phyloP scores from a whole-genome alignment of 2,888 invertebrate species.

The Synergus umbraculus region DNA sequence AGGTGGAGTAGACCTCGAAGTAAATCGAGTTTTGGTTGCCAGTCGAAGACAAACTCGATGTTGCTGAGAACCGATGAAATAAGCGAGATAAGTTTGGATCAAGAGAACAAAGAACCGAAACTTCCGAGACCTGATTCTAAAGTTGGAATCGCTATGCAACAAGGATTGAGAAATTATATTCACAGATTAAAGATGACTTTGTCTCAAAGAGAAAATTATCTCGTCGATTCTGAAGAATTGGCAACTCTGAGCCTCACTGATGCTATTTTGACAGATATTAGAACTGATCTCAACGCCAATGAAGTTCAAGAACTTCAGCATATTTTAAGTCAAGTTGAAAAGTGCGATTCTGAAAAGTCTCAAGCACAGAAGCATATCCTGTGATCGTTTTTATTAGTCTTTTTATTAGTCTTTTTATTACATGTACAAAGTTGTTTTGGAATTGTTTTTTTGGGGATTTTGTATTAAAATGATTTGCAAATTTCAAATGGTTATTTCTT shows the following conservation, averaged over 20 bases:
- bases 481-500: background rate
- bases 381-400: background rate
- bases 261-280: slow-evolving; percentile 59
- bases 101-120: slow-evolving; percentile 44
- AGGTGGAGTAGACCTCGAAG: slow-evolving; percentile 1
- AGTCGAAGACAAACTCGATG: slow-evolving; percentile 20
- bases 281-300: slow-evolving; percentile 51
- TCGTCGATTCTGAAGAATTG: slow-evolving; percentile 52
- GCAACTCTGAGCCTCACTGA: slow-evolving; percentile 62
- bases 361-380: background rate
- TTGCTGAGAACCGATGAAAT: slow-evolving; percentile 1
- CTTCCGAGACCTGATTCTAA: slow-evolving; percentile 57
- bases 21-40: slow-evolving; percentile 9
- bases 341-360: background rate
- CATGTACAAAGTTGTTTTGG: background rate
- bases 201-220: slow-evolving; percentile 48
- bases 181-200: slow-evolving; percentile 61
- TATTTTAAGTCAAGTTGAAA: slow-evolving; percentile 52
- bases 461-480: background rate
- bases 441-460: background rate
- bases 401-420: background rate
- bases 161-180: slow-evolving; percentile 61
- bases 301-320: slow-evolving; percentile 61
- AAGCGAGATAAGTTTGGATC: background rate
- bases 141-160: slow-evolving; percentile 58